Base-by-base conservation (phyloP, 2,113 vertebrate genomes). In the Apus apus region DNA sequence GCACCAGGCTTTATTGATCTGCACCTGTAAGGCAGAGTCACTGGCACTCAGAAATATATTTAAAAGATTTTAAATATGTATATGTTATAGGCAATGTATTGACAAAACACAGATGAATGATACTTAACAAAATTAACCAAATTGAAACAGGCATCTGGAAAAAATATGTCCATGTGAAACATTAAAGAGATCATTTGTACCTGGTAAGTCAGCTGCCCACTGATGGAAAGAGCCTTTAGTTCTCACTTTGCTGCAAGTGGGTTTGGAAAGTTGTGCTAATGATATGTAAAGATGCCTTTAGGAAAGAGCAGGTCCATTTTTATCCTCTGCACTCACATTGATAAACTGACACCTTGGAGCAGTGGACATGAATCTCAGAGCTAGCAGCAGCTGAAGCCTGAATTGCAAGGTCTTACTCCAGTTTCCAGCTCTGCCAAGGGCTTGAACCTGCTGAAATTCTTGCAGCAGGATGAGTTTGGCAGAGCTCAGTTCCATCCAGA, bases 111-210 rank as follows among this genome's bases (percentile, higher is more conserved):
- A 40, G 29, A 16, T 13, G 54, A 92, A 46, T 5, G 30, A 51
- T 21, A 36, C 30, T 72, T 48, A 75, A 30, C 8, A 13, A n/a
- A 75, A 80, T n/a, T 18, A 45, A 34, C 32, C 12, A 56, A 71
- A 75, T 65, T 75, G 40, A 43, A 56, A 72, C 5, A 20, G 48
- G 32, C 38, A 76, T 4, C 23, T 72, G 53, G 26, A 9, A 56
- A 56, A 78, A 70, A 11, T 0, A 3, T 2, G 15, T 73, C 29
- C 54, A 18, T 30, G 10, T 1, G 4, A 45, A 19, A 57, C 19
- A 29, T 25, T 21, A 18, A 26, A 30, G 29, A 76, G 43, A 45
- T 38, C 32, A n/a, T 48, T 60, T 45, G 30, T 38, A 65, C 11
- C 32, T 34, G 50, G n/a, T n/a, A 64, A 61, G 15, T 4, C 73